Evolutionary conservation across 2,888 invertebrate species (phyloP), one percentile per base, ranked within the genome.

Genomic region (Lymantria dispar): DNA sequence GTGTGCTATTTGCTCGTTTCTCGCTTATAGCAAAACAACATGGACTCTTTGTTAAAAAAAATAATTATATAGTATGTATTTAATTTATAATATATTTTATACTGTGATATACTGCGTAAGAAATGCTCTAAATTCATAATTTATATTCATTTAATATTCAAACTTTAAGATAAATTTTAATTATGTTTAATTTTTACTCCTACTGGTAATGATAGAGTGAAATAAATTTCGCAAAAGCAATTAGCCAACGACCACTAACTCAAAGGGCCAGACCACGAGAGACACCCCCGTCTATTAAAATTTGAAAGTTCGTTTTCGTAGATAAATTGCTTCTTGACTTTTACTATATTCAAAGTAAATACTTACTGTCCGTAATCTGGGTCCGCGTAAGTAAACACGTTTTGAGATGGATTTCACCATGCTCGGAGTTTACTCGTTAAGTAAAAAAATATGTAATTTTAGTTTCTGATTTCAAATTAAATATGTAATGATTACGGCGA

Each of bases 311-410:
- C 80, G 83, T 87, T 87, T 87, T 78, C 71, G 73, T 72, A 75
- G 74, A 80, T 83, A 87, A 90, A 89, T 89, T 90, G 86, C 87
- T 87, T 83, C 83, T 85, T 83, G 82, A 85, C 83, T 84, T 82
- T 80, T 70, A 76, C 77, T 78, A 84, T 86, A 76, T 78, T 74
- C 69, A 81, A 84, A 76, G 83, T 86, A 89, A 88, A 87, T 78
- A 87, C 72, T 75, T 78, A 87, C 73, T 75, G 72, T 8, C 40
- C 40, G 14, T 80, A 85, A 89, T 86, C 81, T 77, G 73, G 71
- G 72, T 74, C 72, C 75, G 72, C 62, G 68, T 68, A 60, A 58
- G 72, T 76, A 86, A 88, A 88, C 77, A 85, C 76, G 75, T 74
- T 80, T 77, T 61, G 60, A 71, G 66, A 40, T 40, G 14, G 40